phyloP scores from a whole-genome alignment of 2,888 invertebrate species.

The Ptilodon capucinus region DNA sequence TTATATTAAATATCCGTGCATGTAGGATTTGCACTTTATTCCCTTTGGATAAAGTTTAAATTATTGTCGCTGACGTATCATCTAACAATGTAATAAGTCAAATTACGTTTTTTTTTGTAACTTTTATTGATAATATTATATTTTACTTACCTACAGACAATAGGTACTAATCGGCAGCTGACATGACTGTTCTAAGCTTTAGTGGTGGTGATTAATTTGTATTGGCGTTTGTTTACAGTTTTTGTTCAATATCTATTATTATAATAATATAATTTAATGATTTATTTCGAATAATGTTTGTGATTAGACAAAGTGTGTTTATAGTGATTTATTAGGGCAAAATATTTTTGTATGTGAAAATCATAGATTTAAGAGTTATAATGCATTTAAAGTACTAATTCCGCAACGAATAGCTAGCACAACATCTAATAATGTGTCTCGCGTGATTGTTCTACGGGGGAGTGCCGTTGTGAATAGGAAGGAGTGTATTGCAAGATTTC shows the following conservation, averaged over 20 bases:
- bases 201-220: conserved; percentile 26
- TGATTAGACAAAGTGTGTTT: conserved; percentile 61
- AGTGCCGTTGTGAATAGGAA: neutral
- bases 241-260: conserved; percentile 35
- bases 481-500: neutral
- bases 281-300: conserved; percentile 45
- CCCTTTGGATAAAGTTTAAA: conserved; percentile 19
- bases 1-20: conserved; percentile 28
- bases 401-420: conserved; percentile 34
- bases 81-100: conserved; percentile 23
- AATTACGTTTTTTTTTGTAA: conserved; percentile 15
- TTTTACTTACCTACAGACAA: conserved; percentile 10
- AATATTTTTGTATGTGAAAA: conserved; percentile 78
- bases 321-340: conserved; percentile 71
- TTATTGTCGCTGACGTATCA: conserved; percentile 17
- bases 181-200: conserved; percentile 34
- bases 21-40: conserved; percentile 32
- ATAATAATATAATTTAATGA: conserved; percentile 38
- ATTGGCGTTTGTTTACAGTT: conserved; percentile 22
- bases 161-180: conserved; percentile 40
- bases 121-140: conserved; percentile 26
- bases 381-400: conserved; percentile 63
- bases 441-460: conserved; percentile 14
- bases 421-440: conserved; percentile 27
- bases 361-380: conserved; percentile 62